phyloP scores from a whole-genome alignment of 2,888 invertebrate genomes.

The Stramonita haemastoma region DNA sequence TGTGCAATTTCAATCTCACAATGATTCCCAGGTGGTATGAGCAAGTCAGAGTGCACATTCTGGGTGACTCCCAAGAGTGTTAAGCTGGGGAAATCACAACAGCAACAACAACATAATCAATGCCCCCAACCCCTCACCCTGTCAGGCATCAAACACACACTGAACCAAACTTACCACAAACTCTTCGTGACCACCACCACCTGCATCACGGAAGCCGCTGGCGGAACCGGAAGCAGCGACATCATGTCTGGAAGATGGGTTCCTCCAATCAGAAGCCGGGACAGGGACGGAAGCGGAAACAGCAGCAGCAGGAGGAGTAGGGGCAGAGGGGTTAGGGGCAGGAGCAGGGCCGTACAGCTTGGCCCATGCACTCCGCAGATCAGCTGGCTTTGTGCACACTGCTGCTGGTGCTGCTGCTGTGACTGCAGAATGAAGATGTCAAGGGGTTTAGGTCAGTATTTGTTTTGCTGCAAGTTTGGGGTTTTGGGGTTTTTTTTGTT shows the following conservation, averaged over 20 bases:
- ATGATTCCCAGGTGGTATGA: too few species aligned
- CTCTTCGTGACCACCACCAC: background rate
- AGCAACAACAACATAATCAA: too few species aligned
- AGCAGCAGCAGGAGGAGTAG: background rate
- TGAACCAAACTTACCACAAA: background rate
- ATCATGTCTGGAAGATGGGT: background rate
- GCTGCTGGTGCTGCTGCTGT: background rate
- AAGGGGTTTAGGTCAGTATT: too few species aligned
- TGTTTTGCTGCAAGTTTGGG: too few species aligned
- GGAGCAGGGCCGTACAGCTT: slow-evolving; percentile 56
- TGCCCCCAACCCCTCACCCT: too few species aligned
- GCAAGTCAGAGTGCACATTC: too few species aligned
- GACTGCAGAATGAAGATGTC: background rate
- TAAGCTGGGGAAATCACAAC: too few species aligned
- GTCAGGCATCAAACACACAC: too few species aligned
- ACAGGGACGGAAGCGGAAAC: background rate
- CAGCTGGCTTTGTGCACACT: slow-evolving; percentile 46
- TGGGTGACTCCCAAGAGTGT: too few species aligned
- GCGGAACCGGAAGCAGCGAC: background rate
- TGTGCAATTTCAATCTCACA: too few species aligned
- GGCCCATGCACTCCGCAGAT: slow-evolving; percentile 66
- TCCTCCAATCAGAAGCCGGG: slow-evolving; percentile 18
- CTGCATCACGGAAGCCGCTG: background rate
- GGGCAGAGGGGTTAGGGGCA: too few species aligned
- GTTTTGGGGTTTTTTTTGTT: too few species aligned